Conservation (phyloP, 2,888 invertebrate species). For the Zele albiditarsus region DNA sequence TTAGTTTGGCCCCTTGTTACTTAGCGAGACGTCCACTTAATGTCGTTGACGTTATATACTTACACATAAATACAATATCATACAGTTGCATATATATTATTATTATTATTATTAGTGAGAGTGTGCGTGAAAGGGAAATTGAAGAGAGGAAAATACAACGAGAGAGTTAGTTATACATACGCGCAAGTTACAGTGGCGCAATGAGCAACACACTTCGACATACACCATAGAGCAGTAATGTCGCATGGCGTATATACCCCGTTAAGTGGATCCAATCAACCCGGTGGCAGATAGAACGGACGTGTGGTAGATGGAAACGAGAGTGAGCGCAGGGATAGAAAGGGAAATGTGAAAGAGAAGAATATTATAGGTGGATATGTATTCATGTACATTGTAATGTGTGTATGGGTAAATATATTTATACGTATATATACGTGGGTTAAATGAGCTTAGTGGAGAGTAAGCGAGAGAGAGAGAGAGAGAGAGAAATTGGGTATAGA, state of each 20-base stretch:
- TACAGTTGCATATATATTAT: conserved; percentile 42
- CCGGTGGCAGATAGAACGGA: conserved; percentile 61
- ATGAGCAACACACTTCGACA: conserved; percentile 59
- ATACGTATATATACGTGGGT: neutral
- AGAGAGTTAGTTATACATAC: conserved; percentile 1
- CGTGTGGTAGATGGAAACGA: conserved; percentile 45
- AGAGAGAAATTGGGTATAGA: conserved; percentile 13
- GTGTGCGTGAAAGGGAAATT: conserved; percentile 16
- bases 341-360: conserved; percentile 23
- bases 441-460: conserved; percentile 34
- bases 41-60: conserved; percentile 44
- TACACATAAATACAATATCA: neutral
- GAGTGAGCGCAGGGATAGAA: conserved; percentile 36
- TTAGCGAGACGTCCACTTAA: conserved; percentile 67
- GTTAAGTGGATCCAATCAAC: conserved; percentile 73
- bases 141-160: neutral
- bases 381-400: neutral
- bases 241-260: conserved; percentile 66
- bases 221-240: conserved; percentile 71
- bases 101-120: neutral
- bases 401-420: neutral
- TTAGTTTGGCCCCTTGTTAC: conserved; percentile 70
- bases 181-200: conserved; percentile 45
- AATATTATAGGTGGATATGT: neutral
- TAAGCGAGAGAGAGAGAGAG: conserved; percentile 8